Evolutionary conservation across 1,140 invertebrate genomes (phyloP).

Genomic region (Aplysia californica): DNA sequence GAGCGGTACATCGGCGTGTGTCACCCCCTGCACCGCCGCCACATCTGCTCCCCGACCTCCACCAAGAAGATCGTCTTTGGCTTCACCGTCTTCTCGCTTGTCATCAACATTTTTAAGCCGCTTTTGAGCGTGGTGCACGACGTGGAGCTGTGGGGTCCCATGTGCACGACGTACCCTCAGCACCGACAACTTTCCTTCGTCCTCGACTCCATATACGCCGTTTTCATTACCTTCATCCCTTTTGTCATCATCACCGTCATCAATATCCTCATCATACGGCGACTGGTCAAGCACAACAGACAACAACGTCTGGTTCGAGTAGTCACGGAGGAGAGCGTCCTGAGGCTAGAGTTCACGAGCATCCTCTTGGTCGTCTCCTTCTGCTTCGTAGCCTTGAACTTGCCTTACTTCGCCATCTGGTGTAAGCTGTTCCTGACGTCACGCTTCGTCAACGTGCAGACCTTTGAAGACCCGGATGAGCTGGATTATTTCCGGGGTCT

Average conservation of each 20-base stretch:
- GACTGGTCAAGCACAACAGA: conserved; percentile 34
- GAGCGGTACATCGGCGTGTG: conserved; percentile 62
- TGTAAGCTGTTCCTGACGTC: conserved; percentile 41
- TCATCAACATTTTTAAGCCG: conserved; percentile 52
- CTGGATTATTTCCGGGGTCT: conserved; percentile 29
- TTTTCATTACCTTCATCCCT: conserved; percentile 55
- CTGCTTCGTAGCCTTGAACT: conserved; percentile 49
- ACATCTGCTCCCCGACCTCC: conserved; percentile 35
- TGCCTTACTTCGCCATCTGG: conserved; percentile 58
- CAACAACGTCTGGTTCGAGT: conserved; percentile 33
- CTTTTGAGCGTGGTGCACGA: conserved; percentile 41
- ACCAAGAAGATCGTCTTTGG: conserved; percentile 40
- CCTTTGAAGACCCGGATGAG: no score
- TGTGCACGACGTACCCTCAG: conserved; percentile 42
- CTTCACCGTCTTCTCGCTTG: conserved; percentile 29
- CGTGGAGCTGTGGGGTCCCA: conserved; percentile 24
- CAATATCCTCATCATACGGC: conserved; percentile 52
- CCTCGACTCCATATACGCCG: conserved; percentile 53
- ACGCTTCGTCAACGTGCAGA: not conserved
- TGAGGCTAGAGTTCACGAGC: conserved; percentile 52
- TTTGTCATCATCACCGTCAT: conserved; percentile 52
- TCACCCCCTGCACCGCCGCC: conserved; percentile 39
- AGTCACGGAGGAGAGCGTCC: conserved; percentile 51
- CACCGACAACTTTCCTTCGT: conserved; percentile 46
- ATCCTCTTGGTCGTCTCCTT: conserved; percentile 51